A percentile compares a stretch with the other conserved stretches of the same genome.
Conservation (phyloP, 2,113 vertebrate species). For the Mastomys coucha region DNA sequence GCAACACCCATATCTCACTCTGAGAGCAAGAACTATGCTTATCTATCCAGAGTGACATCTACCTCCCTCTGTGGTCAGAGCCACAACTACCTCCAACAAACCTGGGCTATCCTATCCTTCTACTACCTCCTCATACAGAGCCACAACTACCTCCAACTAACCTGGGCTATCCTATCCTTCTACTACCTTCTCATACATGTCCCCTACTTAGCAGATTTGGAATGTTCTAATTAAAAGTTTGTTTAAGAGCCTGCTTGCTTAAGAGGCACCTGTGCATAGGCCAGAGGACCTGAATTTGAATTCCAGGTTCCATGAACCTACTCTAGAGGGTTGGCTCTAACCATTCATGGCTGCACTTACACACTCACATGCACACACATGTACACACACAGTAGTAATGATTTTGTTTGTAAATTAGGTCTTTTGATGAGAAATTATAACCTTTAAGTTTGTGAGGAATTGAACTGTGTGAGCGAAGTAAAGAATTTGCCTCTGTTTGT, state of each 20-base stretch:
- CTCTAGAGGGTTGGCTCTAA: not conserved
- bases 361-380: not conserved
- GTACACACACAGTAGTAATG: not conserved
- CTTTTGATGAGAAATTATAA: not conserved
- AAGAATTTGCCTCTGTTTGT: not conserved
- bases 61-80: not conserved
- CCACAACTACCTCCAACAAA: not conserved
- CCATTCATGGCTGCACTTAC: not conserved
- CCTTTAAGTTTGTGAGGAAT: not conserved
- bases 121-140: not conserved
- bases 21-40: fast-evolving
- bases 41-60: too few species aligned
- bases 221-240: not conserved
- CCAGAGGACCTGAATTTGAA: not conserved
- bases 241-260: not conserved
- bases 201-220: not conserved
- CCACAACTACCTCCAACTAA: not conserved
- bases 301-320: not conserved
- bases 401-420: not conserved
- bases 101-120: too few species aligned
- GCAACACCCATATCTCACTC: too few species aligned
- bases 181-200: not conserved
- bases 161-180: too few species aligned
- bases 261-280: not conserved
- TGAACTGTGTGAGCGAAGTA: not conserved